These are phyloP conservation scores for Nudaria mundana DNA, from an alignment of 2,888 invertebrate genomes.

Conservation along the genomic window DNA sequence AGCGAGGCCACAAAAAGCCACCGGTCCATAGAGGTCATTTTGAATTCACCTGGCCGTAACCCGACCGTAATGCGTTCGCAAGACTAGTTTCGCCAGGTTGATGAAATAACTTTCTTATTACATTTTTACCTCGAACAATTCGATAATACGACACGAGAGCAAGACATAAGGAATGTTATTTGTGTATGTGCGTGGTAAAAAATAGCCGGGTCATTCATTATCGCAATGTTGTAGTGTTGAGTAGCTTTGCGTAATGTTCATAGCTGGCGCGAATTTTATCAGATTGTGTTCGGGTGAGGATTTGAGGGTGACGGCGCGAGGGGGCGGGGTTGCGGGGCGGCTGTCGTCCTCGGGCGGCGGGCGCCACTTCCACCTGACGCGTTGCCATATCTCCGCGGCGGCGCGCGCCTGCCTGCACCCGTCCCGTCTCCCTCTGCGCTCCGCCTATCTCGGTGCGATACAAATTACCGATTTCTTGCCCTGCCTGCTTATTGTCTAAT, in stretches of 20 bases:
- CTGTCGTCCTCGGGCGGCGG: constrained; percentile 60
- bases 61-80: constrained; percentile 77
- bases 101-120: constrained; percentile 80
- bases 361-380: constrained; percentile 80
- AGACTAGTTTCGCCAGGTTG: constrained; percentile 80
- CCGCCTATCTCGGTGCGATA: constrained; percentile 75
- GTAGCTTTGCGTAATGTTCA: constrained; percentile 78
- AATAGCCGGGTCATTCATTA: constrained; percentile 74
- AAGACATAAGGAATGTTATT: constrained; percentile 52
- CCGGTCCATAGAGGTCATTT: constrained; percentile 81
- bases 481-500: constrained; percentile 79
- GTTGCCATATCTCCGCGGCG: constrained; percentile 76
- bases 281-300: constrained; percentile 77
- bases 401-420: constrained; percentile 69
- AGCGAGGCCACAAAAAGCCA: constrained; percentile 78
- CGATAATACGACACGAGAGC: constrained; percentile 57
- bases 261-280: constrained; percentile 81
- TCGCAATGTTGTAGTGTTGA: constrained; percentile 68
- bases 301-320: constrained; percentile 64
- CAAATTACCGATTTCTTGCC: constrained; percentile 79
- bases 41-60: constrained; percentile 79
- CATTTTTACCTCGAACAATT: constrained; percentile 59
- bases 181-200: constrained; percentile 56
- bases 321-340: constrained; percentile 56
- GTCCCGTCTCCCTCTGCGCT: constrained; percentile 69